Evolutionary conservation across 2,797 vertebrate species (phyloP).

Genomic region (Sebastiscus albofasciatus): DNA sequence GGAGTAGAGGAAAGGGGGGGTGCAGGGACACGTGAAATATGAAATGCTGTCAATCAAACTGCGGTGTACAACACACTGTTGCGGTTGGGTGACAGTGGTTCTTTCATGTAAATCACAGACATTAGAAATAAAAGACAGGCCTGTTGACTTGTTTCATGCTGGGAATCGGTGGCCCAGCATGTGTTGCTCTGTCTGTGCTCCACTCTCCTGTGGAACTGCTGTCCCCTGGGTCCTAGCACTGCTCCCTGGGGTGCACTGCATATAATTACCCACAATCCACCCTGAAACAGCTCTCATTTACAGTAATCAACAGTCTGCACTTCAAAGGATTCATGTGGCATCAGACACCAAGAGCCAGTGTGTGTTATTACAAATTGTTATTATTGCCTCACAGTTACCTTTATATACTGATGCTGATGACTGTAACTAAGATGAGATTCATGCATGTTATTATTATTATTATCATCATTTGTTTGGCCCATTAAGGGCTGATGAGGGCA

Average conservation of each 20-base stretch:
- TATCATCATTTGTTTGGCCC: constrained; percentile 39
- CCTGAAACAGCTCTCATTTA: constrained; percentile 86
- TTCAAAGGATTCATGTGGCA: constrained; percentile 83
- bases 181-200: constrained; percentile 83
- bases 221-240: constrained; percentile 81
- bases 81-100: constrained; percentile 79
- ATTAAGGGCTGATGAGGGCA: constrained; percentile 73
- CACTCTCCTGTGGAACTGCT: constrained; percentile 81
- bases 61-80: constrained; percentile 74
- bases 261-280: constrained; percentile 87
- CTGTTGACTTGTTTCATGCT: constrained; percentile 83
- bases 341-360: constrained; percentile 72
- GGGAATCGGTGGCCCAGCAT: constrained; percentile 83
- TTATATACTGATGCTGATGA: constrained; percentile 61
- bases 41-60: constrained; percentile 82
- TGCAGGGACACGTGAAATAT: constrained; percentile 76
- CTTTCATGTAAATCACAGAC: constrained; percentile 85
- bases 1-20: constrained; percentile 42
- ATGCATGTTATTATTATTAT: constrained; percentile 36
- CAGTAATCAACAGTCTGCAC: constrained; percentile 86
- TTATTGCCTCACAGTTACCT: constrained; percentile 77
- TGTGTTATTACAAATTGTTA: constrained; percentile 82
- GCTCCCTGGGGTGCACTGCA: constrained; percentile 84
- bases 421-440: constrained; percentile 61
- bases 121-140: constrained; percentile 84